Evolutionary conservation across 1,140 invertebrate genomes (phyloP).

Genomic region (Philopotamus ludificatus): DNA sequence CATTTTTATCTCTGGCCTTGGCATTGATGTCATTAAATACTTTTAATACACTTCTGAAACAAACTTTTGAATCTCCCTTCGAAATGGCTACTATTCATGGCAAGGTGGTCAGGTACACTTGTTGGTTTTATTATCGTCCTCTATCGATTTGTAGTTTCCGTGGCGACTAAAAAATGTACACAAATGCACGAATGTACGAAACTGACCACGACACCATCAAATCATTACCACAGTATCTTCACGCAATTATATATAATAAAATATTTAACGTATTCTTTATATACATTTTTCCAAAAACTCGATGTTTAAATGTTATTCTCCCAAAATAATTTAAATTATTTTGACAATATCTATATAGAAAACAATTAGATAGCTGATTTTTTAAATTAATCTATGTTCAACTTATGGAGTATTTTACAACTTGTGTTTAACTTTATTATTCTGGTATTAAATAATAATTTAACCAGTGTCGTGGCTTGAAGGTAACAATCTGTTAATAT

Average conservation of each 20-base stretch:
- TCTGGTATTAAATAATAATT: too few relatives aligned
- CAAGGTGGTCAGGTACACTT: conserved; percentile 2
- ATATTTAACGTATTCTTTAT: too few relatives aligned
- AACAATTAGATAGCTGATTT: background rate
- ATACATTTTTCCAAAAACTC: too few relatives aligned
- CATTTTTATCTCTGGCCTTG: background rate
- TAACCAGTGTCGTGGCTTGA: too few relatives aligned
- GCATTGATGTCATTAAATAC: background rate
- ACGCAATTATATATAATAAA: too few relatives aligned
- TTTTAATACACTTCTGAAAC: background rate
- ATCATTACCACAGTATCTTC: background rate
- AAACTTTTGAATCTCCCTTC: background rate
- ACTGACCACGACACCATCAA: conserved; percentile 17
- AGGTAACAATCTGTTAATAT: too few relatives aligned
- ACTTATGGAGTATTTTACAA: too few relatives aligned
- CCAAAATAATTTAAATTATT: too few relatives aligned
- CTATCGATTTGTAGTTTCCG: conserved; percentile 15
- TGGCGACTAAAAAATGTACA: conserved; percentile 29
- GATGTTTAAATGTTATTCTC: too few relatives aligned
- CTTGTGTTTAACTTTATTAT: too few relatives aligned
- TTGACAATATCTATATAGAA: background rate
- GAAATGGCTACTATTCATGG: background rate
- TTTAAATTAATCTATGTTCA: background rate
- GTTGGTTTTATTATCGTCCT: conserved; percentile 7
- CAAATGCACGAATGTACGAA: background rate